Conservation (phyloP, 2,797 vertebrate species). For the Serranus cabrilla region DNA sequence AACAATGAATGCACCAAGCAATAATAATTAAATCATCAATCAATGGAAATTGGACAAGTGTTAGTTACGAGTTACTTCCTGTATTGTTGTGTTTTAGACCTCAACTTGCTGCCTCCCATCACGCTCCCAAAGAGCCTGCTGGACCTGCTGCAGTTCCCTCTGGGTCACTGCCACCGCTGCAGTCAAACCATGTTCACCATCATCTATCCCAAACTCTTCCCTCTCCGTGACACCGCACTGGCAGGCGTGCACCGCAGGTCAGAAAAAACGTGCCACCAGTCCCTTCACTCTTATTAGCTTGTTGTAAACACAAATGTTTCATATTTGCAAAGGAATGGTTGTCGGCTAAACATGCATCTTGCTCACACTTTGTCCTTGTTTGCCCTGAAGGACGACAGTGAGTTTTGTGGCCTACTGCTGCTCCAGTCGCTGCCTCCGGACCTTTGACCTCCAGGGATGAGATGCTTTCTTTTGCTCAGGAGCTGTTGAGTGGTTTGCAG, state of each 20-base stretch:
- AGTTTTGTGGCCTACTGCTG: slow-evolving; percentile 89
- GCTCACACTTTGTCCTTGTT: neutral
- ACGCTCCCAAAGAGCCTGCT: slow-evolving; percentile 92
- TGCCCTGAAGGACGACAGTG: slow-evolving; percentile 80
- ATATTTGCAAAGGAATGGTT: neutral
- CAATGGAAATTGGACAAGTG: neutral
- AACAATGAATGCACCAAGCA: neutral
- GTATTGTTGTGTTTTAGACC: slow-evolving; percentile 78
- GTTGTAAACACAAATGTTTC: neutral
- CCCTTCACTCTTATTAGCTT: too few relatives aligned
- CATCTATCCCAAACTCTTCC: slow-evolving; percentile 96
- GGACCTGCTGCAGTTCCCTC: slow-evolving; percentile 92
- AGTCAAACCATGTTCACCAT: slow-evolving; percentile 98
- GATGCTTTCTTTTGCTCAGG: neutral
- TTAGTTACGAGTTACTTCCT: neutral
- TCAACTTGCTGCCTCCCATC: slow-evolving; percentile 87
- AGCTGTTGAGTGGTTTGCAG: slow-evolving; percentile 12
- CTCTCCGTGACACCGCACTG: slow-evolving; percentile 93
- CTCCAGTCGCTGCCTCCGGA: slow-evolving; percentile 85
- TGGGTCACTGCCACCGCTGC: slow-evolving; percentile 97
- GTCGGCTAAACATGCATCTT: neutral
- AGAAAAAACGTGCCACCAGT: slow-evolving; percentile 47
- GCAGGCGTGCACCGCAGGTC: slow-evolving; percentile 97
- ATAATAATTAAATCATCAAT: neutral
- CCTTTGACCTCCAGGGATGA: slow-evolving; percentile 86